These are phyloP conservation scores for Meteorus colon DNA, from an alignment of 2,888 invertebrate species.

Conservation along the genomic window DNA sequence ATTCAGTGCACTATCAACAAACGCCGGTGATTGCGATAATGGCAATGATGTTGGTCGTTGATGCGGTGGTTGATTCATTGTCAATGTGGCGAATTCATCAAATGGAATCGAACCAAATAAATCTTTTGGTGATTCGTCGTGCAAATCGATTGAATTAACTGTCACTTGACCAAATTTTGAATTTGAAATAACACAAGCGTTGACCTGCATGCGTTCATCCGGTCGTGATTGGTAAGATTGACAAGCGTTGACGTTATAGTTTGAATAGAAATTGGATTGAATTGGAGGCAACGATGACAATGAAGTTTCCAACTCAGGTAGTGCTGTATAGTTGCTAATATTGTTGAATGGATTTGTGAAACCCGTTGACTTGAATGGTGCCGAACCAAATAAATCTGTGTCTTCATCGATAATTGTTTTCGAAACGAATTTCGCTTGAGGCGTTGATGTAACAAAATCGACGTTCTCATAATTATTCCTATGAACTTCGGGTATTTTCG, in stretches of 20 bases:
- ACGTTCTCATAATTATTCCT: conserved; percentile 54
- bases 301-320: conserved; percentile 15
- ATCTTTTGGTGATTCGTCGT: conserved; percentile 59
- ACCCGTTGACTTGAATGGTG: conserved; percentile 67
- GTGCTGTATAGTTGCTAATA: conserved; percentile 32
- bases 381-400: conserved; percentile 72
- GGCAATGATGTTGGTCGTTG: conserved; percentile 67
- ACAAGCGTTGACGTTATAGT: conserved; percentile 42
- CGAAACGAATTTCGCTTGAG: neutral
- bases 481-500: conserved; percentile 27
- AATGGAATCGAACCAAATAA: conserved; percentile 71
- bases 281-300: conserved; percentile 40
- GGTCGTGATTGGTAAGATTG: conserved; percentile 41
- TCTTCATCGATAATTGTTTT: conserved; percentile 44
- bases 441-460: conserved; percentile 45
- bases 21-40: conserved; percentile 62
- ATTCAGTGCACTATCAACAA: conserved; percentile 59
- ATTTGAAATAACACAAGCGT: conserved; percentile 38
- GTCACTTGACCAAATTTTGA: conserved; percentile 66
- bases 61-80: conserved; percentile 55
- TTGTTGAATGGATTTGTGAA: conserved; percentile 68
- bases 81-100: conserved; percentile 65
- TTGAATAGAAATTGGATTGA: conserved; percentile 42
- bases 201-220: conserved; percentile 27
- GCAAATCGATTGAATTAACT: conserved; percentile 59